Base-by-base conservation (phyloP, 2,888 invertebrate genomes). In the Colletes collaris region DNA sequence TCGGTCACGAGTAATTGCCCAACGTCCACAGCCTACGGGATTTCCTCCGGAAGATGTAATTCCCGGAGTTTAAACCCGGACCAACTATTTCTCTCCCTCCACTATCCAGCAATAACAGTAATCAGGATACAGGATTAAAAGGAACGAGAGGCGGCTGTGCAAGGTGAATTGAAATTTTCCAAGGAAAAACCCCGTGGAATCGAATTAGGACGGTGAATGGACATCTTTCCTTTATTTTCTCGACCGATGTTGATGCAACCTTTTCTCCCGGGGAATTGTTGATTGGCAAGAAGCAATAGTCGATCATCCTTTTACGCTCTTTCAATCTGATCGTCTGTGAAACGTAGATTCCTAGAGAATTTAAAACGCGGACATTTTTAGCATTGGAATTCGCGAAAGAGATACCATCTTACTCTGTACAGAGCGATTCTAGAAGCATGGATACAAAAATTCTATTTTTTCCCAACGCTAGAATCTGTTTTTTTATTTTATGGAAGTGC, bases 1-100 rank as follows among this genome's bases (percentile, higher is more conserved):
- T 76, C 75, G 78, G 83, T 73, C 73, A 77, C 78, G 81, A 78
- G 81, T 84, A 84, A 83, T 84, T 84, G 81, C 78, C 79, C 78
- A 81, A 66, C 77, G 83, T 83, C 81, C 78, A 78, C 80, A 83
- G 83, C 81, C 81, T 72, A 76, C 81, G 76, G 79, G 83, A 73
- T 79, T 82, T 71, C 71, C 80, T 35, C 52, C 67, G 81, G 80
- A 75, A 77, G 82, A 80, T 77, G 81, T 80, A 81, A 81, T 82
- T 82, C 73, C 64, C 73, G 70, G 82, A 77, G 81, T 82, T 81
- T 82, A 81, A 82, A 77, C 73, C 71, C 81, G 77, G 77, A 66
- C 82, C 59, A 73, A 81, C 71, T 81, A 70, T 81, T 82, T 78
- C 75, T 62, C 64, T 76, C 69, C 58, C 40, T 16, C 69, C n/a